A percentile compares a stretch with the other conserved stretches of the same genome.
Evolutionary conservation across 2,113 vertebrate species (phyloP).

Genomic region (Protomyctophum bolini): DNA sequence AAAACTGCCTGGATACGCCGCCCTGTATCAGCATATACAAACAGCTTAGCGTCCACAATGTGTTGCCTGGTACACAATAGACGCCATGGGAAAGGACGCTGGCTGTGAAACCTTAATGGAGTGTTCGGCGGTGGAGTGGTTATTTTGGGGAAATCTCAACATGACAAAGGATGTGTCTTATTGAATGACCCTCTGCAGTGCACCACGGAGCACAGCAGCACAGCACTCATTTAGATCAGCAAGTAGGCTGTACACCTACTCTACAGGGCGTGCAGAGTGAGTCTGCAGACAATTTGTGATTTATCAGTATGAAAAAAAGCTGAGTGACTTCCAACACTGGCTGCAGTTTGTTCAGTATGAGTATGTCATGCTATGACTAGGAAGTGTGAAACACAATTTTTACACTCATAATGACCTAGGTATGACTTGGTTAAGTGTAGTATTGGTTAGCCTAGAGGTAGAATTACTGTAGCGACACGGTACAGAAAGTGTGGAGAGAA

Average conservation of each 20-base stretch:
- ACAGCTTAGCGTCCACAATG: not conserved
- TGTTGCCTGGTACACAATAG: slow-evolving; percentile 14
- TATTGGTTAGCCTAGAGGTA: slow-evolving; percentile 14
- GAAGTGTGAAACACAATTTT: no score
- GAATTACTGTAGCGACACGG: not conserved
- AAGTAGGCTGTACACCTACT: not conserved
- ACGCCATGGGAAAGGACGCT: slow-evolving; percentile 1
- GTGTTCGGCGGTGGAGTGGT: not conserved
- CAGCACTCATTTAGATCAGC: not conserved
- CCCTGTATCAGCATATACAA: slow-evolving; percentile 30
- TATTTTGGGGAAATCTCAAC: no score
- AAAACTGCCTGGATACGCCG: slow-evolving; percentile 51
- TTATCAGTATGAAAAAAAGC: no score
- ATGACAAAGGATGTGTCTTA: no score
- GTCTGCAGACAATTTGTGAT: no score
- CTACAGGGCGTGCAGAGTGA: not conserved
- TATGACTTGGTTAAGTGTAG: not conserved
- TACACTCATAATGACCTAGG: not conserved
- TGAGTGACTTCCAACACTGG: no score
- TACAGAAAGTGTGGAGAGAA: slow-evolving; percentile 27
- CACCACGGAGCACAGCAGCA: not conserved
- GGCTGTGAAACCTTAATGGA: not conserved
- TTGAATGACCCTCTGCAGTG: not conserved
- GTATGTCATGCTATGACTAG: no score
- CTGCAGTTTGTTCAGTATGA: no score